Conservation (phyloP, 2,113 vertebrate species). For the Furnarius figulus region DNA sequence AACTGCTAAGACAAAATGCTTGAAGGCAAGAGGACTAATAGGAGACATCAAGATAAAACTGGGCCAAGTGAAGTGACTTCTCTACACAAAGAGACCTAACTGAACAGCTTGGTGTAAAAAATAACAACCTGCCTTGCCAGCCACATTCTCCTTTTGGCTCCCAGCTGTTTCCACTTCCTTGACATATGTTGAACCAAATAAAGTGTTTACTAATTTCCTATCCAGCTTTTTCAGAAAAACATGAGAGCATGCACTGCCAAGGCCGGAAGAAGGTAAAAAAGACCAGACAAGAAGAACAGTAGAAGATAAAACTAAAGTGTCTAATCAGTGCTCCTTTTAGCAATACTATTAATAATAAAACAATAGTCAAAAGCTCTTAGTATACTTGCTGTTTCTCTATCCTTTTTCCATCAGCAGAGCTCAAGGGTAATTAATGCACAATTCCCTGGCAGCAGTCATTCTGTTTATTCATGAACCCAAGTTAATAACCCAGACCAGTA, state of each 20-base stretch:
- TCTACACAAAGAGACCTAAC: slow-evolving; percentile 5
- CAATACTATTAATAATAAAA: neutral
- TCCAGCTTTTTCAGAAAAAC: slow-evolving; percentile 53
- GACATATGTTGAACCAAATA: slow-evolving; percentile 63
- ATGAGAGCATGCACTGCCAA: neutral
- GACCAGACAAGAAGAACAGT: neutral
- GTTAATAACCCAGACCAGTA: neutral
- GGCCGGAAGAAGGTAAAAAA: slow-evolving; percentile 28
- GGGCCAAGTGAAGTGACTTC: neutral
- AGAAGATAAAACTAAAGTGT: neutral
- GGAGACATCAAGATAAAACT: neutral
- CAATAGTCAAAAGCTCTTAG: neutral
- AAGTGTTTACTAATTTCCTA: slow-evolving; percentile 69
- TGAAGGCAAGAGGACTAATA: neutral
- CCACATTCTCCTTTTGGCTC: slow-evolving; percentile 14
- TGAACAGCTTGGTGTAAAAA: slow-evolving; percentile 35
- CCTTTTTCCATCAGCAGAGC: neutral
- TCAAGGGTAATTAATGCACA: neutral
- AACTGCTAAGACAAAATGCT: slow-evolving; percentile 21
- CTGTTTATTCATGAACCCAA: neutral
- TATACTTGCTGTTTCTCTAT: neutral
- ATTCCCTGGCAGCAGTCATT: neutral
- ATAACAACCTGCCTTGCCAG: slow-evolving; percentile 45
- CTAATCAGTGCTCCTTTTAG: slow-evolving; percentile 1
- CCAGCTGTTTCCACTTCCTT: slow-evolving; percentile 81